Evolutionary conservation across 2,888 invertebrate genomes (phyloP).

Genomic region (Cryptocephalus moraei): DNA sequence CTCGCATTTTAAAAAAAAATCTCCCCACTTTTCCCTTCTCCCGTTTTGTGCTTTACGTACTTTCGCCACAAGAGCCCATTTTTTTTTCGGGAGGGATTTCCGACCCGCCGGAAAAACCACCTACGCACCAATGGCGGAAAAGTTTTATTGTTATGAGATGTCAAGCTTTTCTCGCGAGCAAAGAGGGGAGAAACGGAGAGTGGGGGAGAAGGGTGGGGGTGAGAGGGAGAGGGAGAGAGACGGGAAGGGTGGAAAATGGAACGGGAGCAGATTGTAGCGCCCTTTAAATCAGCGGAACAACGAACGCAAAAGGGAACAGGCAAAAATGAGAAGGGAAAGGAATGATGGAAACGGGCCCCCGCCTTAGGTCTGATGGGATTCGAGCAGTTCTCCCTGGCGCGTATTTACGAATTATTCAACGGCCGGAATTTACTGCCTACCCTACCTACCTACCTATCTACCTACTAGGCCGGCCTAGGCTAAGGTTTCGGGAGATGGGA

Average conservation of each 20-base stretch:
- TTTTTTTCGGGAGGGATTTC: no score
- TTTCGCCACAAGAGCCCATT: no score
- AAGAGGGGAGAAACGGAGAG: no score
- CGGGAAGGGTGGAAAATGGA: slow-evolving; percentile 16
- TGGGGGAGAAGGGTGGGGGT: no score
- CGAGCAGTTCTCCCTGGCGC: slow-evolving; percentile 1
- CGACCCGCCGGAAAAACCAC: not conserved
- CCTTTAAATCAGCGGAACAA: slow-evolving; percentile 24
- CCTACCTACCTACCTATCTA: no score
- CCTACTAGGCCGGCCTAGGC: no score
- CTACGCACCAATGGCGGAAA: slow-evolving; percentile 4
- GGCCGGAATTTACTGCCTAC: no score
- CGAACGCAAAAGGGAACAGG: slow-evolving; percentile 17
- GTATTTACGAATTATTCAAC: no score
- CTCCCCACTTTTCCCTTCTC: no score
- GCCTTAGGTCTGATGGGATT: slow-evolving; percentile 16
- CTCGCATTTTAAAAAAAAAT: no score
- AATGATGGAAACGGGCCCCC: slow-evolving; percentile 6
- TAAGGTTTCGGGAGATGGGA: no score
- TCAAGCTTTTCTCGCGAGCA: not conserved
- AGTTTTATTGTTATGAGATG: slow-evolving; percentile 11
- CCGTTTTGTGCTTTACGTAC: no score
- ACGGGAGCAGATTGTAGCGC: slow-evolving; percentile 21
- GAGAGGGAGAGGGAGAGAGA: slow-evolving; percentile 2
- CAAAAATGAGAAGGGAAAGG: slow-evolving; percentile 20